Evolutionary conservation across 2,797 vertebrate genomes (phyloP).

Genomic region (Lophotriccus pileatus): DNA sequence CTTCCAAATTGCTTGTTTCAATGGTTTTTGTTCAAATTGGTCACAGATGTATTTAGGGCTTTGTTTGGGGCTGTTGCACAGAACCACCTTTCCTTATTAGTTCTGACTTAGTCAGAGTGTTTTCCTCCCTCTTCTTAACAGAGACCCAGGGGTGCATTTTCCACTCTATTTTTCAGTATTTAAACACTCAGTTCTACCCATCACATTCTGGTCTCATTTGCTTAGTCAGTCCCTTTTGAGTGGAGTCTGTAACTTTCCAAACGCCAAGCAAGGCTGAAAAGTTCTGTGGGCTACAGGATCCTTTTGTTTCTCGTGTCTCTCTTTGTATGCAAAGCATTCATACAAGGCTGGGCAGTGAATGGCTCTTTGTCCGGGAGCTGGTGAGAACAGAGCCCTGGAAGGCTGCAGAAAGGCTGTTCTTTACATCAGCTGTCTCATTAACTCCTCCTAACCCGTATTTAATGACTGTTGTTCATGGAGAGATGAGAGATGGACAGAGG

Average conservation of each 20-base stretch:
- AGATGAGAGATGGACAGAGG: background rate
- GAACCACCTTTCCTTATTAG: background rate
- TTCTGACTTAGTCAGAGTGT: background rate
- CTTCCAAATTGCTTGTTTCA: background rate
- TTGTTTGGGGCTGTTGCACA: background rate
- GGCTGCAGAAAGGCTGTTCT: conserved; percentile 13
- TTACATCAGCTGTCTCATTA: conserved; percentile 8
- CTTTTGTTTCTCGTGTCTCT: conserved; percentile 49
- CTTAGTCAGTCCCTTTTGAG: conserved; percentile 21
- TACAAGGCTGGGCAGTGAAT: conserved; percentile 27
- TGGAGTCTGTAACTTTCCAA: conserved; percentile 4
- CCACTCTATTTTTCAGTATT: background rate
- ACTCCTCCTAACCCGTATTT: conserved; percentile 38
- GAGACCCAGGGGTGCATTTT: background rate
- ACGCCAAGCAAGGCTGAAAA: background rate
- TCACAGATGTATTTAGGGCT: background rate
- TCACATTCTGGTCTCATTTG: conserved; percentile 26
- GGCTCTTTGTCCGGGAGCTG: conserved; percentile 35
- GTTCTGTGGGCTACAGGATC: conserved; percentile 19
- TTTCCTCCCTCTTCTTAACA: background rate
- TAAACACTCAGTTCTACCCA: background rate
- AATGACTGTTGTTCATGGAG: background rate
- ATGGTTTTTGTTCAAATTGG: background rate
- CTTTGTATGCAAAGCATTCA: conserved; percentile 59
- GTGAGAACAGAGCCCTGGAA: conserved; percentile 35